Percentiles rank a stretch among this genome's conserved stretches.
These are phyloP conservation scores for Epinephelus lanceolatus DNA, from an alignment of 2,113 vertebrate genomes.

Conservation along the genomic window DNA sequence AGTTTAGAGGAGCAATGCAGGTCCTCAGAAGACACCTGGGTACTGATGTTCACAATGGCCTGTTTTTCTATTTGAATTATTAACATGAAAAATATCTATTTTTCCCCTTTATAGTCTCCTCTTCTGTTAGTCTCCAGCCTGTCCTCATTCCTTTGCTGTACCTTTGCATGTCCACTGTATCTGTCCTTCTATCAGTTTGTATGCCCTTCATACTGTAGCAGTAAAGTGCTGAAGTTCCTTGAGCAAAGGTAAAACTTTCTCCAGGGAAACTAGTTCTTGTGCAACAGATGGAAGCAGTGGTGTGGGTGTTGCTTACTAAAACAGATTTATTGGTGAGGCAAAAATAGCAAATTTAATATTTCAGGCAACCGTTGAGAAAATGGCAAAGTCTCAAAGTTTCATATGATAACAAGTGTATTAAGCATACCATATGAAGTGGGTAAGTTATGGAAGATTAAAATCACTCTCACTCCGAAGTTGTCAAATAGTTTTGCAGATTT, in stretches of 20 bases:
- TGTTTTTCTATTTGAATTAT: neutral
- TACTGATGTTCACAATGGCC: neutral
- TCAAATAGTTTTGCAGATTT: too few species aligned
- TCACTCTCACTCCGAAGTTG: too few species aligned
- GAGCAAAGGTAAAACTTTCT: neutral
- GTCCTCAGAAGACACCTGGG: neutral
- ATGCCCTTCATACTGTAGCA: neutral
- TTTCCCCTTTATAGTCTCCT: too few species aligned
- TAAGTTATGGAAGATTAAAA: too few species aligned
- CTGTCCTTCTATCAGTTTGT: neutral
- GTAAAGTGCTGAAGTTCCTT: neutral
- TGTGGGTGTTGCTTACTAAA: slow-evolving; percentile 11
- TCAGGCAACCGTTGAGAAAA: neutral
- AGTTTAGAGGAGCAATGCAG: neutral
- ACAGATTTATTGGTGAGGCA: neutral
- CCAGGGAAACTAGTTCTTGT: neutral
- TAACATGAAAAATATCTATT: too few species aligned
- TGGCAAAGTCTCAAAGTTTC: neutral
- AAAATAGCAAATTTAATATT: slow-evolving; percentile 4
- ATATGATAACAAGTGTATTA: neutral
- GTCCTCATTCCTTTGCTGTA: neutral
- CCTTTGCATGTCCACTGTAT: neutral
- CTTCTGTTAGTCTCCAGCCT: neutral
- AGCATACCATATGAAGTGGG: too few species aligned
- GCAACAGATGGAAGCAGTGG: slow-evolving; percentile 2